Evolutionary conservation across 1,140 invertebrate species (phyloP), one percentile per base, ranked within the genome.

Genomic region (Sitodiplosis mosellana): DNA sequence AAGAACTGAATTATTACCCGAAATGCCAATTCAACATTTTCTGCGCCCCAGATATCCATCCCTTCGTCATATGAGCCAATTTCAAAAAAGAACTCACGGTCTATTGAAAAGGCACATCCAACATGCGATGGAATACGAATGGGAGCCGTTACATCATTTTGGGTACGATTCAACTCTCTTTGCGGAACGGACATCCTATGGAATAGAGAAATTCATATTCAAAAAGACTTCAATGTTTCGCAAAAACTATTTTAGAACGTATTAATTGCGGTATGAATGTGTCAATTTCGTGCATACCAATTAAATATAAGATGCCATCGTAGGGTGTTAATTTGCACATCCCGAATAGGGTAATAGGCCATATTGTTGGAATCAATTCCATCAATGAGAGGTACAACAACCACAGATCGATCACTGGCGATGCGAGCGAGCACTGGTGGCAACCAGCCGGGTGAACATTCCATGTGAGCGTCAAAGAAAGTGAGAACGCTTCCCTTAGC

Each of bases 251-350:
- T 10, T 36, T n/a, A 36, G n/a, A 8, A 36, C 34, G 34, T n/a
- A n/a, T n/a, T n/a, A n/a, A n/a, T n/a, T n/a, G n/a, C n/a, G n/a
- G n/a, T n/a, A n/a, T n/a, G n/a, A n/a, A 41, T 10, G n/a, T n/a
- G n/a, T n/a, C n/a, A 10, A 17, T 17, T 17, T 11, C 6, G 8
- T 17, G 7, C 11, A 41, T 41, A 89, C 46, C 75, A 81, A 1
- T 77, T 69, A 61, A 97, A 98, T 60, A 94, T 90, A 0, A 97
- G 67, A 50, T 89, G 83, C 92, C 93, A 96, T 63, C 95, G 96
- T 59, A 98, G 93, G 0, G 88, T 93, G 8, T 93, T 93, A 87
- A 89, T 95, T 59, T 93, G 87, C 1, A 91, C 70, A 57, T 92
- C 88, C 54, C 92, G 90, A 52, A 80, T 84, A 55, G 82, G 78